Evolutionary conservation across 2,113 vertebrate species (phyloP), one percentile per base, ranked within the genome.

Genomic region (Labrus mixtus): DNA sequence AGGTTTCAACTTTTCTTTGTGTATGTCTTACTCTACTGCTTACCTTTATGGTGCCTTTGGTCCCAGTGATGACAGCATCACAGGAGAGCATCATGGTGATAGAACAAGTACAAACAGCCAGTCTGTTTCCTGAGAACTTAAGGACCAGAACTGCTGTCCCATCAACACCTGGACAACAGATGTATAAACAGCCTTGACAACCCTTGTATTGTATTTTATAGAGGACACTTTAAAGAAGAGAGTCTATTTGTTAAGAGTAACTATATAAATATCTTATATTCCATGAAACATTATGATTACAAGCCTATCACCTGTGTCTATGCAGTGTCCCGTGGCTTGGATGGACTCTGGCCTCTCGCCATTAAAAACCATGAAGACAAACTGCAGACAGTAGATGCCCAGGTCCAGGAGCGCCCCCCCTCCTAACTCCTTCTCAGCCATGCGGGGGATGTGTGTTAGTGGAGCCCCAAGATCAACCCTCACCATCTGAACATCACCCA

Each of bases 71-170:
- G 0, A 13, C 77, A 0, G 87, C 85, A 0, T 61, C 79, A 41
- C 91, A 93, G 73, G 76, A 19, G 76, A 95, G 80, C 39, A 8
- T 0, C 2, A 71, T 16, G 2, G 55, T 62, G 51, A 92, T 89
- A 55, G 75, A 82, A 23, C 79, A 84, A 19, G 85, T 86, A 43
- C 81, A 72, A 9, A 89, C 10, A 8, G 86, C 90, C 57, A 86
- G 80, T 37, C 90, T 76, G 57, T 91, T 89, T 12, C 81, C 56
- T 6, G 87, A 57, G 29, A 86, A 91, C 72, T 75, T 85, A 4
- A 90, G 54, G 20, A 89, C 78, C 37, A 90, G 22, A 37, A 73
- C 83, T 33, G 74, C 55, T 2, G 83, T 79, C 51, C 78, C 87
- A 83, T 83, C 85, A 59, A 90, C 78, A 68, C 76, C 76, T 79